These are phyloP conservation scores for Ceraclea dissimilis DNA, from an alignment of 2,888 invertebrate genomes.

Conservation along the genomic window DNA sequence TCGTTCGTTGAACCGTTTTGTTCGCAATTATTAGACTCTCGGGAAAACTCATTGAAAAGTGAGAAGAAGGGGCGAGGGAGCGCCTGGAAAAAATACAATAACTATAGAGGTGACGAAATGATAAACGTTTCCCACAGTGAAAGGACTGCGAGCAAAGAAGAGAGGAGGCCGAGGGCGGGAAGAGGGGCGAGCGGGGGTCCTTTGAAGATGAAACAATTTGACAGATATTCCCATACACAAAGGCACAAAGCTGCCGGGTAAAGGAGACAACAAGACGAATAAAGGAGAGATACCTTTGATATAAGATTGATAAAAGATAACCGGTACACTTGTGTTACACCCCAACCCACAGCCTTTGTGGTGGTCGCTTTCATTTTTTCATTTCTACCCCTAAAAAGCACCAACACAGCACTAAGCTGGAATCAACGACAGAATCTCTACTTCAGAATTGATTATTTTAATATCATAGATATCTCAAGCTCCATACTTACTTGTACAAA, in stretches of 20 bases:
- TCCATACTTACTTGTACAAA: no score
- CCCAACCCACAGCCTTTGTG: slow-evolving; percentile 22
- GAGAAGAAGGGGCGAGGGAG: not conserved
- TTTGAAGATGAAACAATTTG: slow-evolving; percentile 11
- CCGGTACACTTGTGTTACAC: slow-evolving; percentile 22
- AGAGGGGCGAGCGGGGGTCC: not conserved
- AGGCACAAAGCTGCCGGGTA: slow-evolving; percentile 10
- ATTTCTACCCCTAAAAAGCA: not conserved
- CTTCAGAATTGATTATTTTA: no score
- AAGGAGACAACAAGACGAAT: not conserved
- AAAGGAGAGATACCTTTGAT: slow-evolving; percentile 24
- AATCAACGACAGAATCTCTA: not conserved
- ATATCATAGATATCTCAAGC: no score
- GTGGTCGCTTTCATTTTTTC: slow-evolving; percentile 8
- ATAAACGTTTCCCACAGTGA: slow-evolving; percentile 3
- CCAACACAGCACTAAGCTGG: not conserved
- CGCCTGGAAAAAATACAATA: slow-evolving; percentile 5
- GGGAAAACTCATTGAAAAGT: no score
- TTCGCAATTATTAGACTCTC: not conserved
- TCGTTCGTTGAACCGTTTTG: not conserved
- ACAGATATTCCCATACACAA: slow-evolving; percentile 9
- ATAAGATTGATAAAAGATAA: slow-evolving; percentile 27
- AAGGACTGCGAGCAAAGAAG: not conserved
- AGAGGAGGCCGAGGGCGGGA: no score
- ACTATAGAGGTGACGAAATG: slow-evolving; percentile 7